Base-by-base conservation (phyloP, 2,888 invertebrate genomes). In the Pseudanteris insignis region DNA sequence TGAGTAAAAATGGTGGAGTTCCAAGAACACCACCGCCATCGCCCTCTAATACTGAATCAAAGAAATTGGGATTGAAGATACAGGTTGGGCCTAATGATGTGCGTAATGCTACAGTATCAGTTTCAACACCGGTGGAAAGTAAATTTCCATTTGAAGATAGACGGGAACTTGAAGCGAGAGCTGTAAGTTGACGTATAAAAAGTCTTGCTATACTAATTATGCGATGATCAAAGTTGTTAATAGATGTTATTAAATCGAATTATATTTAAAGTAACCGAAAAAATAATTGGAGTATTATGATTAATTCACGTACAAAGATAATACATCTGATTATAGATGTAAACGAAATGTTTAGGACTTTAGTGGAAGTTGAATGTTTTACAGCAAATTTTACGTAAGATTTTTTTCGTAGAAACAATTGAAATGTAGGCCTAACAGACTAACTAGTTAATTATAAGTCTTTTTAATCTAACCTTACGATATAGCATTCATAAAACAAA, bases 81-180 rank as follows among this genome's bases (percentile, higher is more conserved):
- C 78, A 79, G 40, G 63, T 80, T 2, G 78, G 72, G 1, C 73
- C 81, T 0, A 79, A 79, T 47, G 81, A 81, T 30, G 30, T 77
- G 1, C 74, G 79, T 53, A 72, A 73, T n/a, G 80, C 80, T 2
- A 77, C 79, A 2, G 67, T 79, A 0, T 76, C 78, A 0, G 76
- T 79, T 2, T 81, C 77, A 13, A 83, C 82, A 1, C 77, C 79
- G 1, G 68, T 74, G 2, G 76, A 77, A 4, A 77, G 72, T 0
- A 80, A 72, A 38, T 79, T 74, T 24, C 64, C 72, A 0, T 74
- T 75, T 32, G 78, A 77, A 5, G 40, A 64, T 1, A 74, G 73
- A 29, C 58, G 70, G n/a, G 32, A 64, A n/a, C 57, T 68, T 4
- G 54, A 63, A 36, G 67, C 69, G 10, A 67, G 70, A 58, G 57